phyloP scores from a whole-genome alignment of 2,113 vertebrate genomes.

The Erythrocercus mccallii region DNA sequence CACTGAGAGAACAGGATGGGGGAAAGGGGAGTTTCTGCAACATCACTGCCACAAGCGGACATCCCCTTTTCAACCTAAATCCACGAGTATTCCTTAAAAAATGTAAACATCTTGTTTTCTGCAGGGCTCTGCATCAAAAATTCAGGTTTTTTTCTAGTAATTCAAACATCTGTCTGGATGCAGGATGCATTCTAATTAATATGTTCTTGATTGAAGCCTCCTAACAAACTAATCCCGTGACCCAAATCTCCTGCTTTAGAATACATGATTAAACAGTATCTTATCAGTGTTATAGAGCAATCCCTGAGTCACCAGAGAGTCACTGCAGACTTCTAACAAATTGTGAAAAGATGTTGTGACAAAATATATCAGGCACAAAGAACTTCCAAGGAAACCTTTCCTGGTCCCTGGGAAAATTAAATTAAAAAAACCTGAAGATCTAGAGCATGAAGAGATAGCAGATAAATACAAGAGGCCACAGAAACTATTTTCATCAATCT shows the following conservation, averaged over 20 bases:
- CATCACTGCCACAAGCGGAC: neutral
- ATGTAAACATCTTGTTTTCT: neutral
- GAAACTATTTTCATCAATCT: neutral
- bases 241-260: slow-evolving; percentile 46
- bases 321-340: neutral
- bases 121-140: neutral
- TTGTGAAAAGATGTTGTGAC: neutral
- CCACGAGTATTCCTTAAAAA: neutral
- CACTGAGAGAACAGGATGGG: rapidly evolving
- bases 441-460: neutral
- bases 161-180: neutral
- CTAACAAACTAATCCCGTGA: slow-evolving; percentile 59
- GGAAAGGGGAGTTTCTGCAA: neutral
- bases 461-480: neutral
- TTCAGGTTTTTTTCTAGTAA: neutral
- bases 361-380: neutral
- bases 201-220: slow-evolving; percentile 41
- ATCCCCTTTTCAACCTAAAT: neutral
- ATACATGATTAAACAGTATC: slow-evolving; percentile 58
- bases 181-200: neutral
- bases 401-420: neutral
- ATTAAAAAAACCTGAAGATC: neutral
- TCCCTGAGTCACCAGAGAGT: slow-evolving; percentile 22
- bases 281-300: neutral
- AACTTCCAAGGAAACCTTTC: neutral